Evolutionary conservation across 2,888 invertebrate species (phyloP).

Genomic region (Drosophila meridiana): DNA sequence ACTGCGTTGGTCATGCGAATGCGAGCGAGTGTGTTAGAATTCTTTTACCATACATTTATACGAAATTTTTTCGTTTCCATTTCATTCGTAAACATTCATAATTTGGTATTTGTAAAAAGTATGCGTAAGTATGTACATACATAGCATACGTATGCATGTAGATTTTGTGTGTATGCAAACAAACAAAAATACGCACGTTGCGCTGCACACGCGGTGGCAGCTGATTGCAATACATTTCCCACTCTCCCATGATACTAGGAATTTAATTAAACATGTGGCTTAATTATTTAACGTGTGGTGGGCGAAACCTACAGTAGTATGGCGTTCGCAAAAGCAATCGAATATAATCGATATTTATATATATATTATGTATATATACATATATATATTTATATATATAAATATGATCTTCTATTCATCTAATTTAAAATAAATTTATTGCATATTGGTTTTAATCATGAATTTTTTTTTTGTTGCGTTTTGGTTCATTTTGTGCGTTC

Average conservation of each 20-base stretch:
- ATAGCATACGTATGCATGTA: conserved; percentile 54
- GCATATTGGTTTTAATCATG: conserved; percentile 48
- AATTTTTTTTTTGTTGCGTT: conserved; percentile 51
- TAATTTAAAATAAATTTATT: conserved; percentile 51
- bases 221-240: conserved; percentile 43
- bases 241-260: conserved; percentile 13
- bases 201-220: conserved; percentile 50
- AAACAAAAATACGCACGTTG: conserved; percentile 59
- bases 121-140: conserved; percentile 66
- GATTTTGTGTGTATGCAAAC: conserved; percentile 61
- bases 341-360: conserved; percentile 67
- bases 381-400: conserved; percentile 43
- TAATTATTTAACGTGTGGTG: conserved; percentile 34
- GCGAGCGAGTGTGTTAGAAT: conserved; percentile 80
- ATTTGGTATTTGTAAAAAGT: conserved; percentile 80
- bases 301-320: conserved; percentile 45
- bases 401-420: conserved; percentile 35
- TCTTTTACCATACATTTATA: conserved; percentile 80
- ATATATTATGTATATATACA: conserved; percentile 40
- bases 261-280: conserved; percentile 38
- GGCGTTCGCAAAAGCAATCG: conserved; percentile 67
- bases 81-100: conserved; percentile 81
- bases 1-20: conserved; percentile 75
- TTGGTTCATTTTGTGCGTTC: conserved; percentile 49
- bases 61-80: conserved; percentile 81